A percentile compares a stretch with the other conserved stretches of the same genome.
Conservation (phyloP, 1,140 invertebrate genomes). For the Pachyrhynchus sulphureomaculatus region DNA sequence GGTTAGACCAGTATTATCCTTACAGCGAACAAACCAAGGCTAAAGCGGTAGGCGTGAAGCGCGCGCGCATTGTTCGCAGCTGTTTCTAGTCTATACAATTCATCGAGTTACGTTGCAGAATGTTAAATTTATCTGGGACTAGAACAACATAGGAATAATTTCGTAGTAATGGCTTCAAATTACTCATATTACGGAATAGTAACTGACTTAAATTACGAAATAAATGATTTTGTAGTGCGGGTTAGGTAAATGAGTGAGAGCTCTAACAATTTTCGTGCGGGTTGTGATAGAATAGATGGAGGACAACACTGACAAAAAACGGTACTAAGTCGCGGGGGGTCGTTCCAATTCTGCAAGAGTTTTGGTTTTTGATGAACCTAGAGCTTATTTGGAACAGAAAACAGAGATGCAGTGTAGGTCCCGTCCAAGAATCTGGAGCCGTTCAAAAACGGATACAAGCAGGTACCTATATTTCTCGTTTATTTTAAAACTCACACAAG, state of each 20-base stretch:
- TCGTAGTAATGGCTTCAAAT: slow-evolving; percentile 9
- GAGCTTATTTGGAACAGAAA: slow-evolving; percentile 34
- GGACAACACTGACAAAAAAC: slow-evolving; percentile 41
- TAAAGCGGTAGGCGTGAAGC: not conserved
- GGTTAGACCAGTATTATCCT: no score
- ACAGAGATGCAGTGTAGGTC: slow-evolving; percentile 29
- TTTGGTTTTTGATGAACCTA: slow-evolving; percentile 55
- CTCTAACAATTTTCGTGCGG: slow-evolving; percentile 12
- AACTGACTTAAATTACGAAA: not conserved
- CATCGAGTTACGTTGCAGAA: slow-evolving; percentile 36
- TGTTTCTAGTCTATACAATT: slow-evolving; percentile 34
- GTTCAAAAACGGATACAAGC: slow-evolving; percentile 16
- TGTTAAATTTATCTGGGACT: slow-evolving; percentile 34
- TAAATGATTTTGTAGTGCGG: not conserved
- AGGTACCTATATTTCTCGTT: slow-evolving; percentile 14
- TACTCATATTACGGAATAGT: not conserved
- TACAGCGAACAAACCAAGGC: no score
- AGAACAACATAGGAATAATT: slow-evolving; percentile 21
- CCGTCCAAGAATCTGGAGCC: slow-evolving; percentile 21
- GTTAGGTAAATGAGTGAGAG: slow-evolving; percentile 15
- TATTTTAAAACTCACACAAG: not conserved
- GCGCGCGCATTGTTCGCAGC: slow-evolving; percentile 35
- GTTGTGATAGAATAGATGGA: slow-evolving; percentile 49
- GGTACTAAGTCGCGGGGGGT: slow-evolving; percentile 50
- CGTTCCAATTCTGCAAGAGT: slow-evolving; percentile 59